A percentile compares a stretch with the other conserved stretches of the same genome.
Evolutionary conservation across 1,140 invertebrate genomes (phyloP).

Genomic region (Drosophila subpulchrella): DNA sequence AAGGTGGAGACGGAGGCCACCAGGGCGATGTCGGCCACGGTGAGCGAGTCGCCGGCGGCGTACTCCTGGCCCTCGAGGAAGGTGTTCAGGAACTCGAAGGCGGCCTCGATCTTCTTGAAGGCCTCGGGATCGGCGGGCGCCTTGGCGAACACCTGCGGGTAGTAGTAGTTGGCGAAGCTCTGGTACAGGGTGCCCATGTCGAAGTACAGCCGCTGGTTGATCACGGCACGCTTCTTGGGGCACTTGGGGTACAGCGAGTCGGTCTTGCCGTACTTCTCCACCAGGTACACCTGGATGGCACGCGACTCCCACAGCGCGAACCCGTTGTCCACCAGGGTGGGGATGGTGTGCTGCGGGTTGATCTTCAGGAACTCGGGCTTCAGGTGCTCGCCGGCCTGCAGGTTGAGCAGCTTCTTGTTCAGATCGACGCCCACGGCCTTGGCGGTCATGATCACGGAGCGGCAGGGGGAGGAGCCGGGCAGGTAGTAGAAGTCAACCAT

Average conservation of each 20-base stretch:
- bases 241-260: slow-evolving; percentile 89
- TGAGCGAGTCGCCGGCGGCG: slow-evolving; percentile 88
- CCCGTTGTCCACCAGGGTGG: slow-evolving; percentile 89
- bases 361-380: slow-evolving; percentile 90
- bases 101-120: slow-evolving; percentile 87
- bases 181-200: slow-evolving; percentile 89
- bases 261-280: slow-evolving; percentile 89
- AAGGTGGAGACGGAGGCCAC: slow-evolving; percentile 87
- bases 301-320: slow-evolving; percentile 89
- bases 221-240: slow-evolving; percentile 88
- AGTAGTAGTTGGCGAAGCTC: slow-evolving; percentile 88
- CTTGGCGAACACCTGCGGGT: slow-evolving; percentile 89
- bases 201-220: slow-evolving; percentile 91
- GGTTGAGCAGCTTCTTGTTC: slow-evolving; percentile 89
- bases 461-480: slow-evolving; percentile 89
- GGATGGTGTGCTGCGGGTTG: slow-evolving; percentile 87
- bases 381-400: slow-evolving; percentile 88
- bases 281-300: slow-evolving; percentile 90
- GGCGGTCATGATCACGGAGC: slow-evolving; percentile 88
- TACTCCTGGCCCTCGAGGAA: slow-evolving; percentile 89
- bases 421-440: slow-evolving; percentile 89
- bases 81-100: slow-evolving; percentile 88
- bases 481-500: slow-evolving; percentile 88
- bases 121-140: slow-evolving; percentile 88
- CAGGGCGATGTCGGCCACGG: slow-evolving; percentile 89